These are phyloP conservation scores for Sturnira hondurensis DNA, from an alignment of 2,113 vertebrate genomes.

Conservation along the genomic window DNA sequence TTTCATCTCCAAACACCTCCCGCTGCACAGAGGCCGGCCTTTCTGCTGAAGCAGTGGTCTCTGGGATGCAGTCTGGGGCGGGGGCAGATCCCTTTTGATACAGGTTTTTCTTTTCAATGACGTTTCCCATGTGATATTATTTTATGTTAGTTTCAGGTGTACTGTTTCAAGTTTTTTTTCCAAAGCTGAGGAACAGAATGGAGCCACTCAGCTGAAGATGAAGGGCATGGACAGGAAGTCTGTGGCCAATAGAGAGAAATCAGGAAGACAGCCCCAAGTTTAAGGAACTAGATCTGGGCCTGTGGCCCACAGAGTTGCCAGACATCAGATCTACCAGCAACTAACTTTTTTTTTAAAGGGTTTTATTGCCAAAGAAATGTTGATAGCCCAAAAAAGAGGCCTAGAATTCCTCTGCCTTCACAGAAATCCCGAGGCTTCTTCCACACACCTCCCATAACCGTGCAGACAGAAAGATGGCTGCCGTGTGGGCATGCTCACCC, in stretches of 20 bases:
- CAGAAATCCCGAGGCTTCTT: not conserved
- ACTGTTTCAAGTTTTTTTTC: not conserved
- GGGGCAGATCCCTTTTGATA: not conserved
- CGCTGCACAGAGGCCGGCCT: not conserved
- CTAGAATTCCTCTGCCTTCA: not conserved
- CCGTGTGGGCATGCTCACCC: fast-evolving
- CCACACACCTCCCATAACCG: fast-evolving
- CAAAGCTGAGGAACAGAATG: not conserved
- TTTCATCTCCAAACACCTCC: not conserved
- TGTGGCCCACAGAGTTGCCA: not conserved
- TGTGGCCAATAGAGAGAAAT: not conserved
- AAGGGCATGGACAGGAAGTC: not conserved
- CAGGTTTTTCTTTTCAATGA: not conserved
- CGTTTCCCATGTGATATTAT: not conserved
- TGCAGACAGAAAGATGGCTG: not conserved
- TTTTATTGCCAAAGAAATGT: not conserved
- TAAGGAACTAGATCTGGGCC: not conserved
- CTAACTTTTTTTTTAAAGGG: not conserved
- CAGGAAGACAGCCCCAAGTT: not conserved
- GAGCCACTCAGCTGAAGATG: not conserved
- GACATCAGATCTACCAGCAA: not conserved
- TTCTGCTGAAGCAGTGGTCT: not conserved
- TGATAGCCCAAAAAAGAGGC: not conserved
- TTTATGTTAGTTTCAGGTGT: not conserved
- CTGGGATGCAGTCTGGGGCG: not conserved